A percentile compares a stretch with the other conserved stretches of the same genome.
phyloP scores from a whole-genome alignment of 2,888 invertebrate species.

The Synanthedon andrenaeformis region DNA sequence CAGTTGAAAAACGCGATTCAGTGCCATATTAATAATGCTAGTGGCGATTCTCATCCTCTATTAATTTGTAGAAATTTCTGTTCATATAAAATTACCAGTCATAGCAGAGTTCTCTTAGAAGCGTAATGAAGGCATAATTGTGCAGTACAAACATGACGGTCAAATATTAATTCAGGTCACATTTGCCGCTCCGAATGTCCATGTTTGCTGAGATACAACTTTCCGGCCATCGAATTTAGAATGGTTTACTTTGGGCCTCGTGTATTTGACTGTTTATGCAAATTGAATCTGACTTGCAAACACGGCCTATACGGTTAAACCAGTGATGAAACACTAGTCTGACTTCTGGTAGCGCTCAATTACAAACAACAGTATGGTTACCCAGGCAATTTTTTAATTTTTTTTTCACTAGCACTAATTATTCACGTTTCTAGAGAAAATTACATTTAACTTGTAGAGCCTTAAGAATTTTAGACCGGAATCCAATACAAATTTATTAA shows the following conservation, averaged over 20 bases:
- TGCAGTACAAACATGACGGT: conserved; percentile 19
- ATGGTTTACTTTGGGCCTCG: conserved; percentile 51
- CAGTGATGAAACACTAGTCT: conserved; percentile 13
- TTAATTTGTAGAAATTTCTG: conserved; percentile 39
- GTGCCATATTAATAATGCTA: background rate
- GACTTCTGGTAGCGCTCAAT: background rate
- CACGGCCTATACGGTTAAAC: conserved; percentile 15
- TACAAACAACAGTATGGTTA: too few species aligned
- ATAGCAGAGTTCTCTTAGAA: conserved; percentile 29
- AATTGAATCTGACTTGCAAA: conserved; percentile 49
- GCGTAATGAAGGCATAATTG: conserved; percentile 45
- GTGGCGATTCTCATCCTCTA: conserved; percentile 8
- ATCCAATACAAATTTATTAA: too few species aligned
- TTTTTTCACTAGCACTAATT: too few species aligned
- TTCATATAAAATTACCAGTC: conserved; percentile 43
- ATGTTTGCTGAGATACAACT: conserved; percentile 61
- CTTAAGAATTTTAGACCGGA: too few species aligned
- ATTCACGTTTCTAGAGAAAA: too few species aligned
- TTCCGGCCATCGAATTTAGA: conserved; percentile 56
- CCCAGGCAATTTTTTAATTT: too few species aligned
- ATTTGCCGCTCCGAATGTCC: conserved; percentile 52
- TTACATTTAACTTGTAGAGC: too few species aligned
- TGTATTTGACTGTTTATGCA: conserved; percentile 59
- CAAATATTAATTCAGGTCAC: conserved; percentile 67
- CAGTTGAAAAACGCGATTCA: too few species aligned